Percentiles rank a stretch among this genome's conserved stretches.
phyloP scores from a whole-genome alignment of 2,888 invertebrate species.

The Mimumesa dahlbomi region DNA sequence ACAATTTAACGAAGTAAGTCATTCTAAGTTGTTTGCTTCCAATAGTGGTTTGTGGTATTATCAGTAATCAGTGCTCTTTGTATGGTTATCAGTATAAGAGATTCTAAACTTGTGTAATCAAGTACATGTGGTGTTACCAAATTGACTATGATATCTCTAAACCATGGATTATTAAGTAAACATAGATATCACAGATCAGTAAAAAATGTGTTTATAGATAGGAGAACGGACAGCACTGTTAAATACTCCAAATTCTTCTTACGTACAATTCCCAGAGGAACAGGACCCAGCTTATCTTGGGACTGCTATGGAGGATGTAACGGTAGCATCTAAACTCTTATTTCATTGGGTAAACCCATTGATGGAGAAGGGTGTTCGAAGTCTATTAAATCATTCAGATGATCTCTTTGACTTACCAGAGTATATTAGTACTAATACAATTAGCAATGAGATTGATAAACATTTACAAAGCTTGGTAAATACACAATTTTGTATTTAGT shows the following conservation, averaged over 20 bases:
- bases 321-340: conserved; percentile 87
- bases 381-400: conserved; percentile 87
- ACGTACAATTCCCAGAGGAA: conserved; percentile 85
- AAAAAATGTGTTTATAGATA: conserved; percentile 77
- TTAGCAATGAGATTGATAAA: conserved; percentile 84
- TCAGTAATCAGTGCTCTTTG: conserved; percentile 28
- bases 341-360: conserved; percentile 95
- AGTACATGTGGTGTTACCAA: conserved; percentile 25
- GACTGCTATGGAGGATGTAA: conserved; percentile 89
- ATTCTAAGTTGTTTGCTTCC: conserved; percentile 29
- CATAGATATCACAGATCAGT: conserved; percentile 39
- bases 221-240: conserved; percentile 85
- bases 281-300: conserved; percentile 88
- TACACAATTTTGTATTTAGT: conserved; percentile 10
- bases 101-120: conserved; percentile 29
- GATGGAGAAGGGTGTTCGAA: conserved; percentile 89
- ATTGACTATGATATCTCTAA: conserved; percentile 51
- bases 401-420: conserved; percentile 92
- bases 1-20: conserved; percentile 49
- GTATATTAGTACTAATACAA: conserved; percentile 83
- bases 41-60: conserved; percentile 27
- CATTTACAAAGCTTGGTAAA: conserved; percentile 78
- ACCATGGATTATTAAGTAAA: conserved; percentile 47
- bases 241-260: conserved; percentile 80
- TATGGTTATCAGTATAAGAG: conserved; percentile 39